These are phyloP conservation scores for Latheticus oryzae DNA, from an alignment of 2,888 invertebrate genomes.

Conservation along the genomic window DNA sequence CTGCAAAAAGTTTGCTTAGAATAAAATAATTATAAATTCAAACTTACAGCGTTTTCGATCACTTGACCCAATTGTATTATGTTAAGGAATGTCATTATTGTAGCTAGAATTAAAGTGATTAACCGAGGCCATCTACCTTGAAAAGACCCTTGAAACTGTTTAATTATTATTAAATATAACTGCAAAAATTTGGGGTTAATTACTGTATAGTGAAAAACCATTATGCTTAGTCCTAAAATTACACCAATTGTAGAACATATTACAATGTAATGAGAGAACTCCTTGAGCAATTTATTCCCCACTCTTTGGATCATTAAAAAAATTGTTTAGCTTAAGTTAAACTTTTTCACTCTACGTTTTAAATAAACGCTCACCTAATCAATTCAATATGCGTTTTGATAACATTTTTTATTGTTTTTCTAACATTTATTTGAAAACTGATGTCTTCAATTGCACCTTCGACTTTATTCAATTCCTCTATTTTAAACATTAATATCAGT, in stretches of 20 bases:
- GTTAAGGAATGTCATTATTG: constrained; percentile 1
- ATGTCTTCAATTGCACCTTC: neutral
- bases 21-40: neutral
- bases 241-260: neutral
- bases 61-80: neutral
- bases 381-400: neutral
- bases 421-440: neutral
- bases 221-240: neutral
- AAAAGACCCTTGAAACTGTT: constrained; percentile 16
- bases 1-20: neutral
- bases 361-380: no score
- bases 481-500: neutral
- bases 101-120: neutral
- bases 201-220: constrained; percentile 1
- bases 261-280: neutral
- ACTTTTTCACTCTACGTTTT: no score
- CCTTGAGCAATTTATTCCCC: neutral
- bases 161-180: no score
- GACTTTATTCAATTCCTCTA: neutral
- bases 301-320: no score
- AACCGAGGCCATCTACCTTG: constrained; percentile 2
- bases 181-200: no score
- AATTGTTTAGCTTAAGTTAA: no score
- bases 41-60: neutral
- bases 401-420: neutral